These are phyloP conservation scores for Perithous albicinctus DNA, from an alignment of 2,888 invertebrate species.

Conservation along the genomic window DNA sequence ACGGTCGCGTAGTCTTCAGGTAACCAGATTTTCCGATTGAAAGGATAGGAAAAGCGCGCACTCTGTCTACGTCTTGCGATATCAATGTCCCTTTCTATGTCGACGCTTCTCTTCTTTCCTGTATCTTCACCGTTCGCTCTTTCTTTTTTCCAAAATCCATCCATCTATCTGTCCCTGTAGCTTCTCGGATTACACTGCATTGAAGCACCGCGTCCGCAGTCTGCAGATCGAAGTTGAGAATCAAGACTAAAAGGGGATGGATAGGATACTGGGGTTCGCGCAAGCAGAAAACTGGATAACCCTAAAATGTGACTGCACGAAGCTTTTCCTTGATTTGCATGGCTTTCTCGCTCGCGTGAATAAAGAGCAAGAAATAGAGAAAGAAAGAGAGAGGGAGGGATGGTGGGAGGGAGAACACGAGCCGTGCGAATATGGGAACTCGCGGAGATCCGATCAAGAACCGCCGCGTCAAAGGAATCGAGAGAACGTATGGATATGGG, in stretches of 20 bases:
- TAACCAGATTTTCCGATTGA: constrained; percentile 72
- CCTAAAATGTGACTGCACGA: constrained; percentile 61
- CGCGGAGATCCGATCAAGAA: constrained; percentile 63
- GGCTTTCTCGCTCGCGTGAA: constrained; percentile 28
- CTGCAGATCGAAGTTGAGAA: constrained; percentile 51
- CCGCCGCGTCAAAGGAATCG: constrained; percentile 69
- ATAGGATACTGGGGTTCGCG: constrained; percentile 32
- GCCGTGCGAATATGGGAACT: constrained; percentile 18
- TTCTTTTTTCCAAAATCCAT: constrained; percentile 35
- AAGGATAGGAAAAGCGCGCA: constrained; percentile 70
- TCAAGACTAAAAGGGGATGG: constrained; percentile 48
- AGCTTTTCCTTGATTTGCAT: constrained; percentile 56
- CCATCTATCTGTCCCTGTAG: constrained; percentile 56
- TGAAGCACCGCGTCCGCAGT: constrained; percentile 38
- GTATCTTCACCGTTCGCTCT: constrained; percentile 43
- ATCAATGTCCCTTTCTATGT: constrained; percentile 66
- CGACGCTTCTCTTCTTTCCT: constrained; percentile 32
- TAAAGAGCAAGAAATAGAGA: constrained; percentile 23
- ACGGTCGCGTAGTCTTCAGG: constrained; percentile 55
- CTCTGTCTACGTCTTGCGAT: constrained; percentile 69
- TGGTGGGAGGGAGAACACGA: constrained; percentile 3
- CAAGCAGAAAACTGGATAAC: constrained; percentile 69
- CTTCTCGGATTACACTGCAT: constrained; percentile 54
- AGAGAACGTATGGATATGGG: constrained; percentile 42
- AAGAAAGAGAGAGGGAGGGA: constrained; percentile 37